Evolutionary conservation across 2,797 vertebrate species (phyloP).

Genomic region (Epinephelus malabaricus): DNA sequence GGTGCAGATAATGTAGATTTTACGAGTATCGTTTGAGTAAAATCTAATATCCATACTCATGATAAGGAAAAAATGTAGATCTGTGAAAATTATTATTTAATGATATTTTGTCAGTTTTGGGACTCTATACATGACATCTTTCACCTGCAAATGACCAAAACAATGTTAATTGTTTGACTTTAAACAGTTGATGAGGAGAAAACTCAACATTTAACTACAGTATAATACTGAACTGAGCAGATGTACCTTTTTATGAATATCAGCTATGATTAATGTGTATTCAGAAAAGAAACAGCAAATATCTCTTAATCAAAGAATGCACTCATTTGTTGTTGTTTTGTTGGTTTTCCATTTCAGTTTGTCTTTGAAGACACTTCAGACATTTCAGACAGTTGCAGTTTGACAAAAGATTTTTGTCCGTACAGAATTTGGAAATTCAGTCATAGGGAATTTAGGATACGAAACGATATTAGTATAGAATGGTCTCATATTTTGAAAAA

Average conservation of each 20-base stretch:
- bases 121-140: background rate
- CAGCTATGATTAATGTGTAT: background rate
- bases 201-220: constrained; percentile 4
- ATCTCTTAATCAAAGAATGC: background rate
- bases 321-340: background rate
- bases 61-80: too few relatives aligned
- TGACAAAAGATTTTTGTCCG: background rate
- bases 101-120: background rate
- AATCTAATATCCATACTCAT: too few relatives aligned
- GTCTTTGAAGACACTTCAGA: constrained; percentile 3
- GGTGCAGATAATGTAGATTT: too few relatives aligned
- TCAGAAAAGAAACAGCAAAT: constrained; percentile 2
- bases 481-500: background rate
- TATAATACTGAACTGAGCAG: background rate
- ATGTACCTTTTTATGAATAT: constrained; percentile 15
- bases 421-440: background rate
- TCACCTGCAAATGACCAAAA: constrained; percentile 38
- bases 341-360: constrained; percentile 12
- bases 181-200: background rate
- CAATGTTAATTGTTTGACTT: background rate
- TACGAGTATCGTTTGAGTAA: too few relatives aligned
- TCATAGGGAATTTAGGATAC: background rate
- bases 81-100: background rate
- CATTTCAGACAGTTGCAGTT: background rate
- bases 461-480: background rate